A percentile compares a stretch with the other conserved stretches of the same genome.
Evolutionary conservation across 2,113 vertebrate genomes (phyloP).

Genomic region (Oreocharis arfaki): DNA sequence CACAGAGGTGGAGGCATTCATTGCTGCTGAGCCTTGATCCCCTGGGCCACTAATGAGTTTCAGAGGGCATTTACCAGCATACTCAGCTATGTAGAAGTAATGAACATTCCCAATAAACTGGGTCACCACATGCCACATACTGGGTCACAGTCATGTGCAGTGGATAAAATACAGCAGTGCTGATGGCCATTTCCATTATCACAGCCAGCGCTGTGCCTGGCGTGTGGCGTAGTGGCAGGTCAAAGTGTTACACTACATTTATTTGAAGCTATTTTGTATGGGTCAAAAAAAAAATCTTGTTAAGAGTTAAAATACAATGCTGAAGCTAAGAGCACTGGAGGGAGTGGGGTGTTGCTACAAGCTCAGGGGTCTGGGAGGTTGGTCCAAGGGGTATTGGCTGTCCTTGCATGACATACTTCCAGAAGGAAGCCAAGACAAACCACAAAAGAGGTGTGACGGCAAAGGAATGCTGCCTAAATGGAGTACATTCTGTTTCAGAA

Average conservation of each 20-base stretch:
- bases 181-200: not conserved
- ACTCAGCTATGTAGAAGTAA: not conserved
- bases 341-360: not conserved
- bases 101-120: not conserved
- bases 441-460: not conserved
- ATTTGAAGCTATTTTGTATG: not conserved
- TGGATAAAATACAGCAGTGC: not conserved
- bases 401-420: accelerated
- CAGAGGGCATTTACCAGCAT: not conserved
- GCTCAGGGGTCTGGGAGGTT: not conserved
- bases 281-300: not conserved
- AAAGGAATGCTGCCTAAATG: not conserved
- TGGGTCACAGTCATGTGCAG: not conserved
- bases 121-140: not conserved
- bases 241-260: not conserved
- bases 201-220: accelerated
- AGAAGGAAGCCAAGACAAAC: not conserved
- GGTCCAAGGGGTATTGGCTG: not conserved
- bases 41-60: not conserved
- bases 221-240: not conserved
- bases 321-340: not conserved
- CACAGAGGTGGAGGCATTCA: not conserved
- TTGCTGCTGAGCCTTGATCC: not conserved
- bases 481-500: not conserved
- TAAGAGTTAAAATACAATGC: accelerated